These are phyloP conservation scores for Meteorus colon DNA, from an alignment of 2,888 invertebrate genomes.

Conservation along the genomic window DNA sequence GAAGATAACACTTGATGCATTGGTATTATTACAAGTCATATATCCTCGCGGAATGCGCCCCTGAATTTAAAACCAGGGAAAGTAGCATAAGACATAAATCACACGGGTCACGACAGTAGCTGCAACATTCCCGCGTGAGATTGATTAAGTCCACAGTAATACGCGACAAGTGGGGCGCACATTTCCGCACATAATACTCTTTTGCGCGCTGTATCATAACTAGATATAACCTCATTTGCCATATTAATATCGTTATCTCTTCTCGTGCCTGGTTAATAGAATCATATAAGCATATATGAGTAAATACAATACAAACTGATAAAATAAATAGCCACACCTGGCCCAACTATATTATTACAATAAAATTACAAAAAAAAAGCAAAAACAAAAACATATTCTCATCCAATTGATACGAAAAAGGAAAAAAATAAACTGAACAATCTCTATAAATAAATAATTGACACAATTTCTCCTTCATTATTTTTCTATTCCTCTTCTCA, in stretches of 20 bases:
- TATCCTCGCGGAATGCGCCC: conserved; percentile 5
- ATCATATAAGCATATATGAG: not conserved
- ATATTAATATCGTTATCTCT: conserved; percentile 41
- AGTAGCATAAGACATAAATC: conserved; percentile 54
- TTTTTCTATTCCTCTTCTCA: too few relatives aligned
- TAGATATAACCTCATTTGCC: conserved; percentile 26
- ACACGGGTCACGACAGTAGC: conserved; percentile 52
- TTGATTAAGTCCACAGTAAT: conserved; percentile 59
- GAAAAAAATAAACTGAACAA: conserved; percentile 22
- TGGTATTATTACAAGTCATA: not conserved
- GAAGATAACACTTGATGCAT: not conserved
- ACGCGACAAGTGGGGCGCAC: conserved; percentile 38
- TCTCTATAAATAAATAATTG: too few relatives aligned
- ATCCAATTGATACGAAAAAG: not conserved
- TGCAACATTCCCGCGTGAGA: conserved; percentile 56
- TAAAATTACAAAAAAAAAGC: not conserved
- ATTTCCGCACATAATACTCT: not conserved
- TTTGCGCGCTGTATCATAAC: not conserved
- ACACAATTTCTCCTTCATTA: too few relatives aligned
- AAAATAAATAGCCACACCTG: conserved; percentile 39
- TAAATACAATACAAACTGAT: not conserved
- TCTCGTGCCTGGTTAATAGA: conserved; percentile 10
- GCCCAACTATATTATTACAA: conserved; percentile 17
- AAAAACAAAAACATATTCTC: not conserved
- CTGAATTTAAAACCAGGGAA: conserved; percentile 12